These are phyloP conservation scores for Nephila pilipes DNA, from an alignment of 1,140 invertebrate genomes.

Conservation along the genomic window DNA sequence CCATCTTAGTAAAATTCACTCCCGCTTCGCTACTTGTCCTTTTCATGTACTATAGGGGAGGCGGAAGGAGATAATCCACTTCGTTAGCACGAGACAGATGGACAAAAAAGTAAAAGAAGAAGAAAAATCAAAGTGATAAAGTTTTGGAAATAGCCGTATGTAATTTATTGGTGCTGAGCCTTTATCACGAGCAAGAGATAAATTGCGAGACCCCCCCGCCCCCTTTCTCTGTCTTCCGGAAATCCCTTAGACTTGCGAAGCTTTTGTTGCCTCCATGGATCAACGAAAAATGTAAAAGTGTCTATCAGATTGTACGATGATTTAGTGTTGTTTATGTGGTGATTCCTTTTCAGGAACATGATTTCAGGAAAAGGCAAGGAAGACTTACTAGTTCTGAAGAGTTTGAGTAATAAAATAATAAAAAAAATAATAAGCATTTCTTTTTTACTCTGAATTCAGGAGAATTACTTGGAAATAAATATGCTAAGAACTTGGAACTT, in stretches of 20 bases:
- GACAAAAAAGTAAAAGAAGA: not conserved
- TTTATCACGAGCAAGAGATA: slow-evolving; percentile 14
- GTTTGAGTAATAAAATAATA: no score
- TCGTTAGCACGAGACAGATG: slow-evolving; percentile 69
- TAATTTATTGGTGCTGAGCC: slow-evolving; percentile 44
- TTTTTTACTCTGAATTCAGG: no score
- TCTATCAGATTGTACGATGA: not conserved
- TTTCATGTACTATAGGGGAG: not conserved
- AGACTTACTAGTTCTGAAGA: no score
- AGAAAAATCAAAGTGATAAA: slow-evolving; percentile 47
- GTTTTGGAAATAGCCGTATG: slow-evolving; percentile 45
- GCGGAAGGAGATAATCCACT: slow-evolving; percentile 66
- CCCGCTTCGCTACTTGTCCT: not conserved
- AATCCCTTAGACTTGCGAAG: not conserved
- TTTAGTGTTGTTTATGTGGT: no score
- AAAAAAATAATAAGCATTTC: no score
- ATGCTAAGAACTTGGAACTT: no score
- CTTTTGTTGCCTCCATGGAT: not conserved
- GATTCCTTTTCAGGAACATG: no score
- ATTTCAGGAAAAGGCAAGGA: no score
- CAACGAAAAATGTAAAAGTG: not conserved
- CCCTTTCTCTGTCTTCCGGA: not conserved
- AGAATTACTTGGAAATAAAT: no score
- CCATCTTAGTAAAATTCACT: slow-evolving; percentile 48
- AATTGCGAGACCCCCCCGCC: not conserved